These are phyloP conservation scores for Sinotaia quadrata DNA, from an alignment of 2,888 invertebrate species.

Conservation along the genomic window DNA sequence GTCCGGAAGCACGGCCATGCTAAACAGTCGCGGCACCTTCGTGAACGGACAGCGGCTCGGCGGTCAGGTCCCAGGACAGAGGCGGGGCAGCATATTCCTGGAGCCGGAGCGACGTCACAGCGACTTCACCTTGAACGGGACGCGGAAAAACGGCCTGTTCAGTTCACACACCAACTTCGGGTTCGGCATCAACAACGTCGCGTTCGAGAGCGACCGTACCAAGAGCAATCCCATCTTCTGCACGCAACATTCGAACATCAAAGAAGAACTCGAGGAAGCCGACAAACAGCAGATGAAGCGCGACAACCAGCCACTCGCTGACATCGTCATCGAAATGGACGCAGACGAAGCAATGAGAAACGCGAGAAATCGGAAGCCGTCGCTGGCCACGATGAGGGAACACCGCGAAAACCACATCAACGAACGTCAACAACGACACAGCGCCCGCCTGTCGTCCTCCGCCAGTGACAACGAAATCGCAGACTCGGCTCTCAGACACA, in stretches of 20 bases:
- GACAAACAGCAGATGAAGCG: neutral
- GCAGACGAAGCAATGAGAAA: neutral
- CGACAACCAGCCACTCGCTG: too few relatives aligned
- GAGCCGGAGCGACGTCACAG: constrained; percentile 26
- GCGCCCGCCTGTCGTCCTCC: too few relatives aligned
- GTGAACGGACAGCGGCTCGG: neutral
- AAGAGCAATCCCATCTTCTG: constrained; percentile 31
- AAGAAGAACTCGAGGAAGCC: constrained; percentile 6
- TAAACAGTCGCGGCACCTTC: neutral
- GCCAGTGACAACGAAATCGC: too few relatives aligned
- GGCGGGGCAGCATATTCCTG: constrained; percentile 36
- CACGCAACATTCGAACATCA: neutral
- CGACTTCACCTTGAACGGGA: neutral
- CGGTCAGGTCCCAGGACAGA: constrained; percentile 9
- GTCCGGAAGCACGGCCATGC: too few relatives aligned
- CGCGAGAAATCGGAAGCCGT: constrained; percentile 27
- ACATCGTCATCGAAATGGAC: neutral
- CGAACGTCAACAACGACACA: constrained; percentile 16
- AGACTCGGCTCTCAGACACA: too few relatives aligned
- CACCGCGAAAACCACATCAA: constrained; percentile 36
- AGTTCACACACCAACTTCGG: neutral
- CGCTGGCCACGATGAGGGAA: constrained; percentile 31
- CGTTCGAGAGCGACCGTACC: constrained; percentile 9
- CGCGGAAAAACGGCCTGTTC: neutral
- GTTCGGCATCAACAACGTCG: constrained; percentile 14